phyloP scores from a whole-genome alignment of 2,797 vertebrate species.

The Hippocampus kuda region DNA sequence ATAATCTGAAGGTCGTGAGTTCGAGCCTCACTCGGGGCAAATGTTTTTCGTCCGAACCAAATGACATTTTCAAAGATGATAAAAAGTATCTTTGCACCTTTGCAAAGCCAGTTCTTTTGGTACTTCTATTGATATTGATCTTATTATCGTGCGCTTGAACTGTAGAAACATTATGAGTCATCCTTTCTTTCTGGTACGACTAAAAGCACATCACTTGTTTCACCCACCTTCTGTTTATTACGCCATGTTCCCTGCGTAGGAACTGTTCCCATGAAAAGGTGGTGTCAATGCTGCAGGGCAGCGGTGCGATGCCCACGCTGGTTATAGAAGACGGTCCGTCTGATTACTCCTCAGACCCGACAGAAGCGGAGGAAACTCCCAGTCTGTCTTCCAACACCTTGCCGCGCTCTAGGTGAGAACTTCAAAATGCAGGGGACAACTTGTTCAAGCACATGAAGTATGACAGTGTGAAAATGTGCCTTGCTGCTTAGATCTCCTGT shows the following conservation, averaged over 20 bases:
- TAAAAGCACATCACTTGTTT: neutral
- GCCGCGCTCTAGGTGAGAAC: conserved; percentile 53
- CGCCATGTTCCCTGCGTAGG: conserved; percentile 52
- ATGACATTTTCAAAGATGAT: no score
- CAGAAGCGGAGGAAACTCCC: conserved; percentile 73
- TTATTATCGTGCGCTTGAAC: neutral
- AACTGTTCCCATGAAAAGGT: conserved; percentile 98
- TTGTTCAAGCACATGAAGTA: neutral
- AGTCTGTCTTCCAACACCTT: conserved; percentile 54
- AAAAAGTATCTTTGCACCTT: no score
- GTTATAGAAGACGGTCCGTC: conserved; percentile 87
- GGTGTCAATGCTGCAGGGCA: conserved; percentile 98
- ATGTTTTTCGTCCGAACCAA: no score
- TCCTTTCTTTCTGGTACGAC: conserved; percentile 13
- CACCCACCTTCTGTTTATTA: neutral
- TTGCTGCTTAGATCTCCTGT: conserved; percentile 69
- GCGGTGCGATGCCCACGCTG: conserved; percentile 89
- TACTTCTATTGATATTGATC: neutral
- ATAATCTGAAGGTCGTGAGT: no score
- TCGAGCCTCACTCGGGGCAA: no score
- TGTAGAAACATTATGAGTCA: conserved; percentile 11
- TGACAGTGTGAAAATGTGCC: neutral
- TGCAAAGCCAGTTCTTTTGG: neutral
- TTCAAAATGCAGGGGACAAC: neutral
- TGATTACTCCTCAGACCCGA: conserved; percentile 76